Conservation (phyloP, 2,113 vertebrate species). For the Anguilla rostrata region DNA sequence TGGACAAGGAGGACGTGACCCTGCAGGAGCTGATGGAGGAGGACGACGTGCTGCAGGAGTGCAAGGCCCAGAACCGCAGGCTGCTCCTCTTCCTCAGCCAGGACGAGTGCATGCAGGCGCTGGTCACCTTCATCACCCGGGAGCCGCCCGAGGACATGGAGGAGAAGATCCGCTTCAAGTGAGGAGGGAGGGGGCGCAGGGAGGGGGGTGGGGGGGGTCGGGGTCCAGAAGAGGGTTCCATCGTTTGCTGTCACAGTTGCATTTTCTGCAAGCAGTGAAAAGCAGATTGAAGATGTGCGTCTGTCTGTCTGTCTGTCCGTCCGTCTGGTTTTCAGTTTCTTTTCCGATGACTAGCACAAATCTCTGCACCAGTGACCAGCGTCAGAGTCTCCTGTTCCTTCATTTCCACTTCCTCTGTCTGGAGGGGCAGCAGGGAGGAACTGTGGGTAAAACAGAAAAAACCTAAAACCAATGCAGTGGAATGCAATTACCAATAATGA, state of each 20-base stretch:
- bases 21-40: conserved; percentile 93
- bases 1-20: conserved; percentile 91
- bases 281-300: too few species aligned
- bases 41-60: conserved; percentile 94
- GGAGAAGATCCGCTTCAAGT: conserved; percentile 97
- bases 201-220: not conserved
- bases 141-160: conserved; percentile 88
- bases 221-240: not conserved
- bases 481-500: too few species aligned
- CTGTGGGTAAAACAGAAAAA: too few species aligned
- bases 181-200: conserved; percentile 49
- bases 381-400: not conserved
- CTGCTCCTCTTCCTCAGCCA: conserved; percentile 92
- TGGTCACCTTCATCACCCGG: conserved; percentile 88
- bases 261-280: too few species aligned
- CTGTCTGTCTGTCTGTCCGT: too few species aligned
- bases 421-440: too few species aligned
- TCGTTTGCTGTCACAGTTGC: too few species aligned
- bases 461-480: too few species aligned
- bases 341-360: not conserved
- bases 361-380: not conserved
- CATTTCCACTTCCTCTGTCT: not conserved
- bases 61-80: conserved; percentile 92
- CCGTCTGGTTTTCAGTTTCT: not conserved
- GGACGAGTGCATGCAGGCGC: conserved; percentile 90